Conservation (phyloP, 2,113 vertebrate species). For the Muntiacus reevesi region DNA sequence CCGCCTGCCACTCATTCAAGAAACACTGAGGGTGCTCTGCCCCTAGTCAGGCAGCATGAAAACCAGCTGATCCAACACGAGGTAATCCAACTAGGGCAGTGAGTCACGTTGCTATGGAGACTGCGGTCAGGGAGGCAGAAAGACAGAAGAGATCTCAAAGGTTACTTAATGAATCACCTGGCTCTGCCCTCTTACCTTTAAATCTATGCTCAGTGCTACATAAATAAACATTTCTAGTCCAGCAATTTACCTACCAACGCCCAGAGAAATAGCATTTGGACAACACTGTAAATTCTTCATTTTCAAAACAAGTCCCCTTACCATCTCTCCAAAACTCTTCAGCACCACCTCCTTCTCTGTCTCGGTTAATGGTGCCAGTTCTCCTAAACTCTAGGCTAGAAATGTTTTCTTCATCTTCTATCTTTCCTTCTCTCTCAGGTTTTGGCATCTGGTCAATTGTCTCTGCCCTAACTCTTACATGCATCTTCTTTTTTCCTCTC, state of each 20-base stretch:
- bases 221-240: neutral
- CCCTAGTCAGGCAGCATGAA: neutral
- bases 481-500: neutral
- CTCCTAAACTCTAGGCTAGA: neutral
- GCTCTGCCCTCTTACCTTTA: neutral
- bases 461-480: neutral
- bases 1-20: neutral
- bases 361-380: neutral
- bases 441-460: neutral
- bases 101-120: neutral
- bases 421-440: neutral
- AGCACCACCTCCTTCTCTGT: fast-evolving
- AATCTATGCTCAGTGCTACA: neutral
- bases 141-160: neutral
- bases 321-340: neutral
- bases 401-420: neutral
- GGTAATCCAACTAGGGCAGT: neutral
- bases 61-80: neutral
- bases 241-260: neutral
- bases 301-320: neutral
- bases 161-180: neutral
- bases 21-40: neutral
- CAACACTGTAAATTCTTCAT: neutral
- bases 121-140: neutral
- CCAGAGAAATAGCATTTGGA: neutral